Conservation (phyloP, 2,797 vertebrate species). For the Channa striata region DNA sequence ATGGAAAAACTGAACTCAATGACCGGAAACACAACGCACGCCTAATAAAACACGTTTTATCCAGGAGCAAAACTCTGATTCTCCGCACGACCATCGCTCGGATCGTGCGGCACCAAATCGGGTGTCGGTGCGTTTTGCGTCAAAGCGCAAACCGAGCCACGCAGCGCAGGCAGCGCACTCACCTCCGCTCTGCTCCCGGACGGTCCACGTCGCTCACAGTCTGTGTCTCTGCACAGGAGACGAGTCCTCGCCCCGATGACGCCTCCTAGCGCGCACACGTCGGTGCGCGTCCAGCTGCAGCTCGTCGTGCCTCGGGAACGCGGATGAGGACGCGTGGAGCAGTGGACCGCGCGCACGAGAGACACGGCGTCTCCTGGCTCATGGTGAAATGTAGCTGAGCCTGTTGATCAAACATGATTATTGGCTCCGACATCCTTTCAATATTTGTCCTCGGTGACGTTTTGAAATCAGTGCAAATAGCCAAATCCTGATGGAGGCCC, state of each 20-base stretch:
- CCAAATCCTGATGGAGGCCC: too few species aligned
- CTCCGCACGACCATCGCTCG: too few species aligned
- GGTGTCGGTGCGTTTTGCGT: not conserved
- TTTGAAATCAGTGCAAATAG: too few species aligned
- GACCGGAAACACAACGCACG: not conserved
- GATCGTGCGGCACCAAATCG: too few species aligned
- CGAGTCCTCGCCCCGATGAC: not conserved
- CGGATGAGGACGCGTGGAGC: not conserved
- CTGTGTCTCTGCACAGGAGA: not conserved
- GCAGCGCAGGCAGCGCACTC: slow-evolving; percentile 16
- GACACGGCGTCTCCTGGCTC: too few species aligned
- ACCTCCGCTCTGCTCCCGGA: slow-evolving; percentile 53
- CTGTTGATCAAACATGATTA: too few species aligned
- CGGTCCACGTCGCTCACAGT: slow-evolving; percentile 41
- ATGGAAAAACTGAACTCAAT: slow-evolving; percentile 10
- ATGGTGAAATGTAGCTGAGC: too few species aligned
- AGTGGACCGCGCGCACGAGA: too few species aligned
- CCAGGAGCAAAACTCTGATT: too few species aligned
- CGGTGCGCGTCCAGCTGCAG: slow-evolving; percentile 22
- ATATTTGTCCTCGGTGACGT: too few species aligned
- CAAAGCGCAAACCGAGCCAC: slow-evolving; percentile 1
- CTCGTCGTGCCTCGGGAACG: slow-evolving; percentile 22
- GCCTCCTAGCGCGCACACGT: not conserved
- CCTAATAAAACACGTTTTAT: too few species aligned
- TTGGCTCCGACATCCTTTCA: too few species aligned